Evolutionary conservation across 2,113 vertebrate species (phyloP).

Genomic region (Brachypodius melanocephalos): DNA sequence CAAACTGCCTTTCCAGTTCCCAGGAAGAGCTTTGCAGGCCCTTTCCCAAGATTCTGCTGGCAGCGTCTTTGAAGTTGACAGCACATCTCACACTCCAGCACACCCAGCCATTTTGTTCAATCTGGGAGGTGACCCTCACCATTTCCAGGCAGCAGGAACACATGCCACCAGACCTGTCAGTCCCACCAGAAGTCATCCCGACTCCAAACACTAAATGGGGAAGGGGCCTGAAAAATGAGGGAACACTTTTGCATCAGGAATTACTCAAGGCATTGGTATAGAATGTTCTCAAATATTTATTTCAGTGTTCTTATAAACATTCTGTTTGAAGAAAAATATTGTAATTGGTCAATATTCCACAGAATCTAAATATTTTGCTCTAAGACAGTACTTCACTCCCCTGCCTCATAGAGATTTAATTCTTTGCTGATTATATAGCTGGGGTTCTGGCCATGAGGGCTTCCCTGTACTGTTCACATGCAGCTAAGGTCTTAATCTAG

Average conservation of each 20-base stretch:
- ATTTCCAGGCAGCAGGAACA: not conserved
- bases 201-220: not conserved
- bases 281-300: constrained; percentile 14
- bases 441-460: not conserved
- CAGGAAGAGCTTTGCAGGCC: not conserved
- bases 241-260: not conserved
- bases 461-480: not conserved
- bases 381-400: not conserved
- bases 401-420: not conserved
- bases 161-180: not conserved
- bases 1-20: not conserved
- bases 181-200: not conserved
- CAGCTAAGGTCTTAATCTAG: not conserved
- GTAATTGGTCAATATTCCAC: not conserved
- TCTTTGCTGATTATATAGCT: not conserved
- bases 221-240: not conserved
- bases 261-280: constrained; percentile 52
- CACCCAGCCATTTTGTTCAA: not conserved
- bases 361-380: constrained; percentile 41
- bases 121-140: not conserved
- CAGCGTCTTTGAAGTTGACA: not conserved
- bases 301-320: constrained; percentile 19
- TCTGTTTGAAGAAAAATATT: constrained; percentile 23
- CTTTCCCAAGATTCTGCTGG: not conserved
- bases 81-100: not conserved